Evolutionary conservation across 2,797 vertebrate species (phyloP).

Genomic region (Spondyliosoma cantharus): DNA sequence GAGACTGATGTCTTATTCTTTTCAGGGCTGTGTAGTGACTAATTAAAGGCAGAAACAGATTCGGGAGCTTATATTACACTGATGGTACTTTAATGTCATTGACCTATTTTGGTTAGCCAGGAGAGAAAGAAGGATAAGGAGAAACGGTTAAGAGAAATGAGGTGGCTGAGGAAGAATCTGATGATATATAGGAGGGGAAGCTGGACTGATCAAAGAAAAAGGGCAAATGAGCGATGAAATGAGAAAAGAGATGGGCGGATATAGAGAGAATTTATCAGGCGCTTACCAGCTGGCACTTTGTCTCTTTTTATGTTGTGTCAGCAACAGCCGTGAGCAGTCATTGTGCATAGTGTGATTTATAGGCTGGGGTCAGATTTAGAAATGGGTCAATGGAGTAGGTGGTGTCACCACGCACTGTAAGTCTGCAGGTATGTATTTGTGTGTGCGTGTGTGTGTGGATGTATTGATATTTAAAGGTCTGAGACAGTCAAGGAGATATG

Average conservation of each 20-base stretch:
- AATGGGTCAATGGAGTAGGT: constrained; percentile 66
- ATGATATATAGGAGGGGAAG: constrained; percentile 36
- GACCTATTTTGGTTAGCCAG: constrained; percentile 58
- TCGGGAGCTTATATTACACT: constrained; percentile 40
- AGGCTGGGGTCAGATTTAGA: constrained; percentile 50
- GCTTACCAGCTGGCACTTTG: constrained; percentile 60
- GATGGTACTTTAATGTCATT: constrained; percentile 58
- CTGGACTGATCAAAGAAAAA: constrained; percentile 53
- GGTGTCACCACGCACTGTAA: neutral
- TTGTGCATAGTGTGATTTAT: constrained; percentile 66
- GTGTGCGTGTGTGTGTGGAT: neutral
- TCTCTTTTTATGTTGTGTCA: constrained; percentile 68
- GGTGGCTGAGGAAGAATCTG: neutral
- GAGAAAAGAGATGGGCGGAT: constrained; percentile 55
- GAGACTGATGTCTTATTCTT: constrained; percentile 54
- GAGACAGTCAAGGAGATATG: neutral
- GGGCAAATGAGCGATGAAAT: constrained; percentile 61
- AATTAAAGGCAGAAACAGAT: constrained; percentile 61
- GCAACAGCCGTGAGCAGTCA: constrained; percentile 53
- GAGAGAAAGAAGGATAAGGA: neutral
- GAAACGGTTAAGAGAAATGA: neutral
- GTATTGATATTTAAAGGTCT: too few relatives aligned
- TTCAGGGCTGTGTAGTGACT: constrained; percentile 43
- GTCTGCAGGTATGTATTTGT: constrained; percentile 33
- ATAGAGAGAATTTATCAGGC: constrained; percentile 51